Conservation (phyloP, 2,113 vertebrate species). For the Dromas ardeola region DNA sequence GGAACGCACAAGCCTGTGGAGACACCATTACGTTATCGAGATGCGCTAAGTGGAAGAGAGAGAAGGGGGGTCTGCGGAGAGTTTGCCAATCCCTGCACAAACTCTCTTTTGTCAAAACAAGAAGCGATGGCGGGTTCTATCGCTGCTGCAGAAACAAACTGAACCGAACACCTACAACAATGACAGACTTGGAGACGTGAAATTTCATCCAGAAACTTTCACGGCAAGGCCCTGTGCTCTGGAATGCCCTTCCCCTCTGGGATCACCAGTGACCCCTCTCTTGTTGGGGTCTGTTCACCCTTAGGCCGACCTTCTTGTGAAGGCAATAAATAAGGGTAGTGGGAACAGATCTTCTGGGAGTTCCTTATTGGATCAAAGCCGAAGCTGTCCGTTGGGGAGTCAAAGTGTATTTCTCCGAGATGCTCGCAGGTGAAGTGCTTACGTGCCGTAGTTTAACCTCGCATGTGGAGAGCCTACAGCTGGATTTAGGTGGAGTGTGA, state of each 20-base stretch:
- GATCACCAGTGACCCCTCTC: not conserved
- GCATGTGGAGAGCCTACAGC: accelerated
- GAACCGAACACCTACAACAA: not conserved
- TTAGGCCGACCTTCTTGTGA: not conserved
- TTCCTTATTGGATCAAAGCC: not conserved
- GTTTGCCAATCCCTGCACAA: not conserved
- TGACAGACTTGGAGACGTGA: not conserved
- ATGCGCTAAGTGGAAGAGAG: not conserved
- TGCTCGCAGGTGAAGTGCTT: not conserved
- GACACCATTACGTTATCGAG: not conserved
- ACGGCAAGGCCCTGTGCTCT: not conserved
- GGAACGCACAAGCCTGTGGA: not conserved
- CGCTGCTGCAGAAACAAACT: not conserved
- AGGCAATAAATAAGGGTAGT: not conserved
- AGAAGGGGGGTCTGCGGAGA: not conserved
- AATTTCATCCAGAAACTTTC: not conserved
- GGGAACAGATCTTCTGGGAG: not conserved
- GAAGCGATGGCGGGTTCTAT: not conserved
- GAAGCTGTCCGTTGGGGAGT: not conserved
- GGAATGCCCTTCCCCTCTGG: not conserved
- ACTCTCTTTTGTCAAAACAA: not conserved
- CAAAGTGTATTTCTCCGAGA: accelerated
- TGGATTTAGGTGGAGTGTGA: too few relatives aligned
- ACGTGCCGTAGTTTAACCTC: not conserved
- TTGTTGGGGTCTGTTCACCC: too few relatives aligned